Evolutionary conservation across 2,113 vertebrate species (phyloP).

Genomic region (Erinaceus europaeus): DNA sequence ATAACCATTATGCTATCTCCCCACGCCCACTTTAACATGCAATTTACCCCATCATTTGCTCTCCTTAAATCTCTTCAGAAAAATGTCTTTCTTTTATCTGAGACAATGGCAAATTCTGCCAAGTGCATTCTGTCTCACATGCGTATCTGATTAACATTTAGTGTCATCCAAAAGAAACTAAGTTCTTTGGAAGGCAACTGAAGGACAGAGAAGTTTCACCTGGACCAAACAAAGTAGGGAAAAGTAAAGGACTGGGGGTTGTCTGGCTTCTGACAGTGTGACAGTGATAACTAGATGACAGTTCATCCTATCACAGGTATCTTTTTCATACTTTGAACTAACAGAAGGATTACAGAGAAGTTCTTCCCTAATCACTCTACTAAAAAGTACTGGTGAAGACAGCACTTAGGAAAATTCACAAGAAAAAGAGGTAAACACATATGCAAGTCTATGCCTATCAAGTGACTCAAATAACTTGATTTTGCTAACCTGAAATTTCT

Average conservation of each 20-base stretch:
- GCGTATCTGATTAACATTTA: background rate
- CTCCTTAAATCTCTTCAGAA: background rate
- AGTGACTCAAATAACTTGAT: background rate
- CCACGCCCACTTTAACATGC: background rate
- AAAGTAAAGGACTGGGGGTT: background rate
- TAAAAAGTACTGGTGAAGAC: constrained; percentile 16
- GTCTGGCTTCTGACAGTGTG: background rate
- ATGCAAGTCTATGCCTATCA: background rate
- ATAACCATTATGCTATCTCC: too few relatives aligned
- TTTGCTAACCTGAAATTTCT: too few relatives aligned
- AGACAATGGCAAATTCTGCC: background rate
- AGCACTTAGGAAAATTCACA: background rate
- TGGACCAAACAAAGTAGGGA: background rate
- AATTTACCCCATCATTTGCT: background rate
- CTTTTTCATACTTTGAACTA: background rate
- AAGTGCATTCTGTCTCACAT: background rate
- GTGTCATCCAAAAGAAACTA: background rate
- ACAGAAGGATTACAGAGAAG: background rate
- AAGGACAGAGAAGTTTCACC: background rate
- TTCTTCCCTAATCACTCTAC: background rate
- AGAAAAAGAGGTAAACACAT: background rate
- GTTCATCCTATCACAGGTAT: background rate
- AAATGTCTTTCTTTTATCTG: background rate
- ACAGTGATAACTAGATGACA: background rate
- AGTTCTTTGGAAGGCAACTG: background rate